Conservation (phyloP, 1,140 invertebrate species). For the Mya arenaria region DNA sequence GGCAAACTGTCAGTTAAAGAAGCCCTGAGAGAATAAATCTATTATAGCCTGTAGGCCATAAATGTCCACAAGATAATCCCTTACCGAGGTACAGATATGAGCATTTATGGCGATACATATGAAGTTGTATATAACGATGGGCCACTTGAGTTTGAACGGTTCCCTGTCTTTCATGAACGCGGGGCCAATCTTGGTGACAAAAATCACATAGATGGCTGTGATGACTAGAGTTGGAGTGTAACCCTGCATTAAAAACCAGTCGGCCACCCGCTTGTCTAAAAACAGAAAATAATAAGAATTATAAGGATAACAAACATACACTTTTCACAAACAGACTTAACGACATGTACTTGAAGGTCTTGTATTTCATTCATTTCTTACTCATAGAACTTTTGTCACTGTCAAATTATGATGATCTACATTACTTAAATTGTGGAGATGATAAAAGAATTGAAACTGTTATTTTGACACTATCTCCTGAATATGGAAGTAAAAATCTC, state of each 20-base stretch:
- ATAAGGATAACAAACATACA: too few species aligned
- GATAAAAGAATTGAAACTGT: too few species aligned
- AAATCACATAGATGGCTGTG: slow-evolving; percentile 90
- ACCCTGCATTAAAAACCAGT: slow-evolving; percentile 95
- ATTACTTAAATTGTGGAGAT: too few species aligned
- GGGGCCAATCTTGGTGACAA: slow-evolving; percentile 88
- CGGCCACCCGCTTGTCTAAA: slow-evolving; percentile 86
- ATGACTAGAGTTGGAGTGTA: slow-evolving; percentile 93
- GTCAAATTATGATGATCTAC: too few species aligned
- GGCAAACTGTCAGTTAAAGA: too few species aligned
- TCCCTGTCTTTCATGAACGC: slow-evolving; percentile 91
- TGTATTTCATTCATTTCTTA: too few species aligned
- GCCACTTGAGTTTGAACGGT: slow-evolving; percentile 89
- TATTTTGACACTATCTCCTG: too few species aligned
- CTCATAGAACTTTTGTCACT: too few species aligned
- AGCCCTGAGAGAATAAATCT: background rate
- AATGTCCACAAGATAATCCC: slow-evolving; percentile 4
- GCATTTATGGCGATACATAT: slow-evolving; percentile 91
- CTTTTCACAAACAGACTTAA: too few species aligned
- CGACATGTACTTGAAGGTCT: too few species aligned
- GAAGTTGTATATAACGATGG: slow-evolving; percentile 93
- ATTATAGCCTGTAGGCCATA: background rate
- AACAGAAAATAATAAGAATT: too few species aligned
- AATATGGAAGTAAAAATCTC: too few species aligned
- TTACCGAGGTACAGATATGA: slow-evolving; percentile 91